These are phyloP conservation scores for Rotaria sp. DNA, from an alignment of 2,888 invertebrate species.

Conservation along the genomic window DNA sequence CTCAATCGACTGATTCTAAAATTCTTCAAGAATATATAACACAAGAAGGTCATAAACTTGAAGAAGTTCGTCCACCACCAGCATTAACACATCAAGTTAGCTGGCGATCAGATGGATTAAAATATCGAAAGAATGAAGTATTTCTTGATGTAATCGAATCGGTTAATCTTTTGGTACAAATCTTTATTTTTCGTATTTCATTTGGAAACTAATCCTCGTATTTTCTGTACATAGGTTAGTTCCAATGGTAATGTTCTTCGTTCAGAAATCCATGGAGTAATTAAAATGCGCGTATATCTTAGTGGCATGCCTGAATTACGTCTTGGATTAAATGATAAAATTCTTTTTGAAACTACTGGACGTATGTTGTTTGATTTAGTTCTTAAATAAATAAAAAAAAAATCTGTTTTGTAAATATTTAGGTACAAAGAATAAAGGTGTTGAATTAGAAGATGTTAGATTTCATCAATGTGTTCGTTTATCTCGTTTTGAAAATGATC, in stretches of 20 bases:
- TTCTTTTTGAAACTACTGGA: slow-evolving; percentile 92
- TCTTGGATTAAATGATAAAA: slow-evolving; percentile 88
- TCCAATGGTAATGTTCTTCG: slow-evolving; percentile 90
- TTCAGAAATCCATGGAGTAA: slow-evolving; percentile 94
- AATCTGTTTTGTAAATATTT: not conserved
- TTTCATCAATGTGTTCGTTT: slow-evolving; percentile 95
- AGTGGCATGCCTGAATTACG: slow-evolving; percentile 96
- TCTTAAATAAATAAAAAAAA: not conserved
- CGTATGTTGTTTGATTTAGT: slow-evolving; percentile 54
- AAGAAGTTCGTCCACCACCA: slow-evolving; percentile 89
- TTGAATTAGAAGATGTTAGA: slow-evolving; percentile 94
- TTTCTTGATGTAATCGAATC: slow-evolving; percentile 97
- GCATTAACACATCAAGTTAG: slow-evolving; percentile 99
- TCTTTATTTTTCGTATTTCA: no score
- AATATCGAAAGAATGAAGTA: slow-evolving; percentile 96
- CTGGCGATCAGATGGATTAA: slow-evolving; percentile 95
- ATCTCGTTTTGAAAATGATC: slow-evolving; percentile 91
- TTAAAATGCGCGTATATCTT: slow-evolving; percentile 94
- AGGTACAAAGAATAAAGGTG: slow-evolving; percentile 89
- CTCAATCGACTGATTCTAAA: slow-evolving; percentile 95
- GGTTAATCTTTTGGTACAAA: slow-evolving; percentile 71
- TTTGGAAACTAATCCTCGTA: no score
- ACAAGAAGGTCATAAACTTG: slow-evolving; percentile 94
- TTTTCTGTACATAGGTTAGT: slow-evolving; percentile 52
- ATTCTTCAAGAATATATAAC: slow-evolving; percentile 96